Evolutionary conservation across 2,888 invertebrate species (phyloP), one percentile per base, ranked within the genome.

Genomic region (Adelognathus sp.): DNA sequence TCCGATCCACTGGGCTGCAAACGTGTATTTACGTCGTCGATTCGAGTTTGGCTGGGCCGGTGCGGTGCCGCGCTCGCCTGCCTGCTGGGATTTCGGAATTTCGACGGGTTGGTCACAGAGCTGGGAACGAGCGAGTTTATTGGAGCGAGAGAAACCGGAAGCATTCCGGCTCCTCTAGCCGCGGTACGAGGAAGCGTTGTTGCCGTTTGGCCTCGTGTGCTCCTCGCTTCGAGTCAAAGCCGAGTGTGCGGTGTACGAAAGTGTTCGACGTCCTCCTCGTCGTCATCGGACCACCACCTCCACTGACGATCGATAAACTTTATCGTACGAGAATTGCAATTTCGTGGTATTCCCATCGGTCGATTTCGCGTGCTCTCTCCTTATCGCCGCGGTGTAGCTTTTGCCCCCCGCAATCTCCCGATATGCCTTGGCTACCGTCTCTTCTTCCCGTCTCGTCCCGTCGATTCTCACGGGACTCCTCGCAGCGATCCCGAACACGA

Each of bases 261-360:
- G 52, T 52, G 66, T 66, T 52, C 66, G 14, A 36, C 66, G 36
- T 36, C 27, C 27, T n/a, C 33, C n/a, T n/a, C n/a, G n/a, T n/a
- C n/a, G n/a, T n/a, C n/a, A n/a, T n/a, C n/a, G n/a, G n/a, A n/a
- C n/a, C n/a, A n/a, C n/a, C n/a, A n/a, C n/a, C n/a, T n/a, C n/a
- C n/a, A n/a, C n/a, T n/a, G 14, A n/a, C 11, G 41, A 75, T 76
- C 74, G 78, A 84, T 85, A 79, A 82, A 83, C 81, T 81, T 87
- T 87, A 86, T 86, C 79, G 82, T 78, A 79, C 76, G 69, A 63
- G 78, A 80, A 83, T 85, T 82, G 85, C 85, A 85, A 85, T 87
- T 85, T 83, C 84, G 72, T 64, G 71, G 78, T 72, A 56, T 82
- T 80, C 85, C 83, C 75, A 16, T 50, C 80, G 74, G 85, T 84